These are phyloP conservation scores for Magallana ariakensis DNA, from an alignment of 1,140 invertebrate genomes.

Conservation along the genomic window DNA sequence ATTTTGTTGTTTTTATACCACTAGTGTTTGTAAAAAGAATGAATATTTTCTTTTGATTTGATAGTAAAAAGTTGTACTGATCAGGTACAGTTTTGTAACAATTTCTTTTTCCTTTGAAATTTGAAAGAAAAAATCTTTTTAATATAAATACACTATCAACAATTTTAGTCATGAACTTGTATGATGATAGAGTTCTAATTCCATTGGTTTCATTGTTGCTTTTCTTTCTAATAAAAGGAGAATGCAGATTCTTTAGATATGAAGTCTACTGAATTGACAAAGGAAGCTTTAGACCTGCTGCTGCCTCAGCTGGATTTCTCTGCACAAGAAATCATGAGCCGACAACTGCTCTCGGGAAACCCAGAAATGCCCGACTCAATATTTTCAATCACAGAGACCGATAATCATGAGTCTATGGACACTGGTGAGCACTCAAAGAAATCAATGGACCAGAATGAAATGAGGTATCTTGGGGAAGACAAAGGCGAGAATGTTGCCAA, in stretches of 20 bases:
- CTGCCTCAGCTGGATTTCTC: slow-evolving; percentile 32
- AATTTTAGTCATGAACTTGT: no score
- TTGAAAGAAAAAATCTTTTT: no score
- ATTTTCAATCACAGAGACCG: neutral
- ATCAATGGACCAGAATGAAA: neutral
- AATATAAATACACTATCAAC: no score
- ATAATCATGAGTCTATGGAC: neutral
- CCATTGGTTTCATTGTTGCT: neutral
- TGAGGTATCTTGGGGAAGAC: neutral
- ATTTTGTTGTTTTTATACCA: no score
- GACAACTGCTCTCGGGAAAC: slow-evolving; percentile 34
- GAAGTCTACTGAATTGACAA: slow-evolving; percentile 37
- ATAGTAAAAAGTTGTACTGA: no score
- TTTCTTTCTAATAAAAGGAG: slow-evolving; percentile 6
- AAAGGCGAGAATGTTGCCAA: neutral
- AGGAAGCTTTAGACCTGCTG: slow-evolving; percentile 39
- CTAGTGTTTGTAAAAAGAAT: no score
- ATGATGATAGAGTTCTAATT: no score
- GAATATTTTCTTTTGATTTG: no score
- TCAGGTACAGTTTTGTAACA: no score
- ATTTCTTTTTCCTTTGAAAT: no score
- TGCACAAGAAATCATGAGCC: slow-evolving; percentile 29
- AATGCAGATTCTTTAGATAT: slow-evolving; percentile 15
- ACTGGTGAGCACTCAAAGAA: neutral
- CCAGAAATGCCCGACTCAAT: slow-evolving; percentile 44